Conservation (phyloP, 1,140 invertebrate species). For the Metaphire vulgaris region DNA sequence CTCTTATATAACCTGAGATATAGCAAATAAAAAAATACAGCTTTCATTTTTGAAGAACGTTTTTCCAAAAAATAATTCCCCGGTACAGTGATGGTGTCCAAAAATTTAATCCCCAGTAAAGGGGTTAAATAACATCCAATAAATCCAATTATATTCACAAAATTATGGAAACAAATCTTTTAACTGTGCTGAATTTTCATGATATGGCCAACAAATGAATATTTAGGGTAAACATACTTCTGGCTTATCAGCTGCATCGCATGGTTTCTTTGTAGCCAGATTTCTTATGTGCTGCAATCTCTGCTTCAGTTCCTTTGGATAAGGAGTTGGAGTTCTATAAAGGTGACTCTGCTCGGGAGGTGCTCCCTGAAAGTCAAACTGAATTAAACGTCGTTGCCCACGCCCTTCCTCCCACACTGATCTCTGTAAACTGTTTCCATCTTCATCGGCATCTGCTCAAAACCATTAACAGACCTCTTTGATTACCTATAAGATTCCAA, state of each 20-base stretch:
- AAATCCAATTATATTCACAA: not conserved
- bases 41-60: too few species aligned
- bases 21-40: too few species aligned
- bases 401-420: conserved; percentile 54
- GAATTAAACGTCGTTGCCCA: conserved; percentile 56
- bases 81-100: not conserved
- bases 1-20: too few species aligned
- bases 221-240: not conserved
- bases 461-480: not conserved
- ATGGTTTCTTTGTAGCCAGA: conserved; percentile 45
- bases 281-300: conserved; percentile 69
- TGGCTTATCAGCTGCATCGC: not conserved
- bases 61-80: too few species aligned
- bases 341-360: conserved; percentile 54
- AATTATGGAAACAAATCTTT: not conserved
- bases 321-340: conserved; percentile 77
- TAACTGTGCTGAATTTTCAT: too few species aligned
- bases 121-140: not conserved
- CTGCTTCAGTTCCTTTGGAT: conserved; percentile 81
- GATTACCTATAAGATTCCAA: not conserved
- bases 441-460: conserved; percentile 20
- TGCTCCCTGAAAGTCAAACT: conserved; percentile 61
- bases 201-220: too few species aligned
- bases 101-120: not conserved
- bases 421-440: conserved; percentile 47